These are phyloP conservation scores for Diorhabda carinulata DNA, from an alignment of 1,140 invertebrate genomes.

Conservation along the genomic window DNA sequence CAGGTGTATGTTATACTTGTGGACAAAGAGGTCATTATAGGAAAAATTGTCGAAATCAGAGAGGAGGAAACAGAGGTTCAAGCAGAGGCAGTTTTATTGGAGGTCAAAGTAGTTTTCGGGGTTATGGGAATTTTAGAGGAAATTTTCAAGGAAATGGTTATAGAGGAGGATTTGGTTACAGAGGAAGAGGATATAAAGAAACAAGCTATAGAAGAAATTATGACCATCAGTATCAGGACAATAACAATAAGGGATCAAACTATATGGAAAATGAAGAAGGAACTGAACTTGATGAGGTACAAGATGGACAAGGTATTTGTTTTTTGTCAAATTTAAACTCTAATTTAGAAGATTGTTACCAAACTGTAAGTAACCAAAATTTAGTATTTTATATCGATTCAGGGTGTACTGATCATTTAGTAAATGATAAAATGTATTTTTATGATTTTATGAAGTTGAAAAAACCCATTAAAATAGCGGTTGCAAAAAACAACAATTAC, in stretches of 20 bases:
- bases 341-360: background rate
- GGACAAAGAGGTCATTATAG: too few species aligned
- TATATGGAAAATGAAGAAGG: background rate
- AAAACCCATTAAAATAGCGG: background rate
- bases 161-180: background rate
- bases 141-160: too few species aligned
- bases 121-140: background rate
- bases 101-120: too few species aligned
- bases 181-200: background rate
- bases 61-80: background rate
- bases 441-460: background rate
- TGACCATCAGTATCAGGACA: background rate
- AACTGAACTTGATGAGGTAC: background rate
- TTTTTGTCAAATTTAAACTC: conserved; percentile 5
- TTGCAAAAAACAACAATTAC: background rate
- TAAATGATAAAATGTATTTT: background rate
- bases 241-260: background rate
- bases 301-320: conserved; percentile 7
- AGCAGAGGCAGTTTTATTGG: background rate
- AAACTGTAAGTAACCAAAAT: background rate
- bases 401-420: background rate
- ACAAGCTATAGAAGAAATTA: too few species aligned
- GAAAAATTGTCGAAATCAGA: too few species aligned
- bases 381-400: background rate
- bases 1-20: too few species aligned